phyloP scores from a whole-genome alignment of 2,888 invertebrate genomes.

The Petrolisthes cinctipes region DNA sequence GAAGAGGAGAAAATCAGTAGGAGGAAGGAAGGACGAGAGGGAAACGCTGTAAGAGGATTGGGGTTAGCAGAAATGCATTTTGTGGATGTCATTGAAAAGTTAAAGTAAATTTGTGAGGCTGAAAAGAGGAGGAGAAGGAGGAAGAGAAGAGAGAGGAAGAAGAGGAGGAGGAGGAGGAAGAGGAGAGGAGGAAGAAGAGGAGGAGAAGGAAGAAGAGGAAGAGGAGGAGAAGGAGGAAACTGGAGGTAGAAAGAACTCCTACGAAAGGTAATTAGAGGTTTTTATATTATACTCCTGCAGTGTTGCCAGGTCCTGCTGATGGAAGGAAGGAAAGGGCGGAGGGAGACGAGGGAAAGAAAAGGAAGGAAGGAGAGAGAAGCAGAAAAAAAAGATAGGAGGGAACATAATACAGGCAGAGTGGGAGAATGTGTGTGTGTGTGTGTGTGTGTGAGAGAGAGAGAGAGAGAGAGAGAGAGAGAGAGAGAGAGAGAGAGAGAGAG shows the following conservation, averaged over 20 bases:
- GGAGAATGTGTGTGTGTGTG: not conserved
- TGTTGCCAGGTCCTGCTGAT: not conserved
- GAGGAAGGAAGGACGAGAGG: no score
- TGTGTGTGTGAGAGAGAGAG: constrained; percentile 1
- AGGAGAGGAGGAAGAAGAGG: not conserved
- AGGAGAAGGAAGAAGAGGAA: not conserved
- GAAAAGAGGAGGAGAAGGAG: no score
- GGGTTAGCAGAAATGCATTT: no score
- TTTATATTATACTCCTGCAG: not conserved
- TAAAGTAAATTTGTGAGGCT: no score
- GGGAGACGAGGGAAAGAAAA: constrained; percentile 3
- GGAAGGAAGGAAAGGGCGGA: not conserved
- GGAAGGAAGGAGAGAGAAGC: constrained; percentile 11
- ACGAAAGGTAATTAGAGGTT: not conserved
- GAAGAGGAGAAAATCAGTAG: no score
- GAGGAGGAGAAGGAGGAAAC: not conserved
- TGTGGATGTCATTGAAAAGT: no score
- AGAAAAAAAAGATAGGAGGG: not conserved
- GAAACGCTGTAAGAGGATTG: no score
- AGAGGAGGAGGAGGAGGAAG: not conserved
- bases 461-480: not conserved
- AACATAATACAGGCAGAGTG: not conserved
- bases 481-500: not conserved
- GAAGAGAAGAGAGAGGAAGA: not conserved
- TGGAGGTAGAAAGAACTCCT: no score